phyloP scores from a whole-genome alignment of 1,140 invertebrate species.

The Proales similis region DNA sequence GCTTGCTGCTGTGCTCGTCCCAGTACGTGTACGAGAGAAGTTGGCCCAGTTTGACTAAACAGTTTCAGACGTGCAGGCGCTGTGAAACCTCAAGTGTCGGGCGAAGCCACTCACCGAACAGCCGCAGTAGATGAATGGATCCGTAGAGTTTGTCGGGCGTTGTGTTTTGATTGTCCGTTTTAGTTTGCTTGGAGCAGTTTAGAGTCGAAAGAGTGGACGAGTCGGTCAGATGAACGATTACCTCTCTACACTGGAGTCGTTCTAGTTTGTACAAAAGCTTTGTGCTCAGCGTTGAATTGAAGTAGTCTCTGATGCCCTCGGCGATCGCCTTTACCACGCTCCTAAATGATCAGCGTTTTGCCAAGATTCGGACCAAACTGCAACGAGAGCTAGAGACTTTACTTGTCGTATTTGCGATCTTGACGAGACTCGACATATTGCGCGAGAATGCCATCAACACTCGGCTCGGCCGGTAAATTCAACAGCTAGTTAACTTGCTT shows the following conservation, averaged over 20 bases:
- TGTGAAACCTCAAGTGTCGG: background rate
- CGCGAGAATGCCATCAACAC: conserved; percentile 9
- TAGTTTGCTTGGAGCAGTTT: background rate
- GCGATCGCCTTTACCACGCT: conserved; percentile 24
- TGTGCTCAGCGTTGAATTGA: conserved; percentile 7
- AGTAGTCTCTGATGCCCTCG: conserved; percentile 33
- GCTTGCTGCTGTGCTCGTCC: conserved; percentile 32
- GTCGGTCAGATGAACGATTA: too few relatives aligned
- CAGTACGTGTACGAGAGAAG: conserved; percentile 34
- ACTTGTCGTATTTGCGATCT: conserved; percentile 34
- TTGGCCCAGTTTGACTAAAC: conserved; percentile 19
- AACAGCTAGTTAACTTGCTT: too few relatives aligned
- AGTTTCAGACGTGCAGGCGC: background rate
- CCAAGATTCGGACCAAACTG: too few relatives aligned
- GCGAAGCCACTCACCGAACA: background rate
- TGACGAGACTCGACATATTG: conserved; percentile 6
- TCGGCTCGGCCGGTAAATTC: conserved; percentile 3
- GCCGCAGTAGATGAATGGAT: conserved; percentile 7
- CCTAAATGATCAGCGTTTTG: background rate
- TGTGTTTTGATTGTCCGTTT: conserved; percentile 24
- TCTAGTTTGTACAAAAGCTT: conserved; percentile 12
- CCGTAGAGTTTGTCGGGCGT: conserved; percentile 24
- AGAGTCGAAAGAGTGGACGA: background rate
- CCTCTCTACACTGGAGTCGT: conserved; percentile 10
- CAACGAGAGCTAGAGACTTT: too few relatives aligned